These are phyloP conservation scores for Zaprionus gabonicus DNA, from an alignment of 1,140 invertebrate genomes.

Conservation along the genomic window DNA sequence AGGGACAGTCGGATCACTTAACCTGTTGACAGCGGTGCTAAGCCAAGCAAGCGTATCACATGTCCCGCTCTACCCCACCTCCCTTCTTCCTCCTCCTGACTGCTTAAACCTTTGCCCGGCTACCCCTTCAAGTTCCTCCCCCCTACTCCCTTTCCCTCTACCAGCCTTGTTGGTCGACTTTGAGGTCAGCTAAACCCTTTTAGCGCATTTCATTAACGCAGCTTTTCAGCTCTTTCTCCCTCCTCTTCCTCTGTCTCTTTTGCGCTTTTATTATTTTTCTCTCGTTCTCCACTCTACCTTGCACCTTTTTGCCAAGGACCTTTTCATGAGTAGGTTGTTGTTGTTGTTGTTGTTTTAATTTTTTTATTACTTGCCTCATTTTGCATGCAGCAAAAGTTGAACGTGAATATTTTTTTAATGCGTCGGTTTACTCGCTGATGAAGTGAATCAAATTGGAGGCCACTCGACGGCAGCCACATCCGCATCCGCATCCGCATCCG, in stretches of 20 bases:
- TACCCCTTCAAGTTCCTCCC: background rate
- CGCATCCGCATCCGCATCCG: conserved; percentile 3
- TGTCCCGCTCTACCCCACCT: conserved; percentile 22
- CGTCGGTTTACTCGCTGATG: conserved; percentile 80
- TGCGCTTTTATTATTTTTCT: conserved; percentile 19
- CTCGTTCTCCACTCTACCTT: conserved; percentile 20
- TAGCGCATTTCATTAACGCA: conserved; percentile 74
- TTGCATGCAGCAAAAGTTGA: conserved; percentile 61
- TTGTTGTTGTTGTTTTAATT: conserved; percentile 47
- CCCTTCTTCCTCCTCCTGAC: background rate
- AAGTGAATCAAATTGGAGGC: conserved; percentile 80
- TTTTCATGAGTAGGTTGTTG: conserved; percentile 2
- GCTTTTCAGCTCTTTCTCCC: background rate
- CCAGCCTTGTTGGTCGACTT: conserved; percentile 20
- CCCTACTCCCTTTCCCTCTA: background rate
- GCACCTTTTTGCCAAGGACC: conserved; percentile 48
- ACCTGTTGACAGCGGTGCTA: conserved; percentile 63
- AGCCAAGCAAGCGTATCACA: conserved; percentile 59
- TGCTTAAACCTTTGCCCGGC: background rate
- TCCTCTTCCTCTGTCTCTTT: background rate
- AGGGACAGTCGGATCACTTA: conserved; percentile 33
- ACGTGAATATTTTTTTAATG: conserved; percentile 76
- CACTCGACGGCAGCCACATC: conserved; percentile 19
- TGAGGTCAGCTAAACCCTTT: conserved; percentile 71
- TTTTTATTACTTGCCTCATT: conserved; percentile 75